Percentiles rank a stretch among this genome's conserved stretches.
Conservation (phyloP, 2,888 invertebrate genomes). For the Aspidiotus rigidus region DNA sequence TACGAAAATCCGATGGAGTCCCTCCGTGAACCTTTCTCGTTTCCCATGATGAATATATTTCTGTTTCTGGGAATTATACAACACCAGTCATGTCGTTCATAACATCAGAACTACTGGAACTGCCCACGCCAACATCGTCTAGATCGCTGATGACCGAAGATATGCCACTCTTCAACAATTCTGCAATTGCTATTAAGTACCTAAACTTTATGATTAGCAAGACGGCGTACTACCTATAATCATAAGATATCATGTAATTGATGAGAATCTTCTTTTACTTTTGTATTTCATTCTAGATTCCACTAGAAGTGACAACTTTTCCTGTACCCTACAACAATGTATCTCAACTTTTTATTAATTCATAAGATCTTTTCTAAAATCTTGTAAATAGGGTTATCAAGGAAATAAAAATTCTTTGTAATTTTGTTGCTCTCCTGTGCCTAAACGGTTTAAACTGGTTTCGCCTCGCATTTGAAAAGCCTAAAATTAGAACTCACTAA, state of each 20-base stretch:
- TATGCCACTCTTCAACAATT: background rate
- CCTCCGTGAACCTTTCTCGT: background rate
- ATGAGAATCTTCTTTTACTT: background rate
- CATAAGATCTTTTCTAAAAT: too few species aligned
- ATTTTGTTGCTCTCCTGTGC: too few species aligned
- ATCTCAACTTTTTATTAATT: too few species aligned
- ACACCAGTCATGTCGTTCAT: conserved; percentile 2
- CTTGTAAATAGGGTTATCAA: too few species aligned
- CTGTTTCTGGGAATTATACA: conserved; percentile 1
- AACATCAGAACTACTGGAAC: background rate
- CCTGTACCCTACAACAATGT: too few species aligned
- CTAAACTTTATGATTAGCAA: background rate
- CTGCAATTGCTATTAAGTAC: background rate
- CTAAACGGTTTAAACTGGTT: too few species aligned
- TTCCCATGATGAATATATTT: background rate
- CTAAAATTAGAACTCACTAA: too few species aligned
- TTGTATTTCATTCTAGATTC: background rate
- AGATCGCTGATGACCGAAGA: background rate
- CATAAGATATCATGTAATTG: conserved; percentile 1
- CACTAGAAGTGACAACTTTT: too few species aligned
- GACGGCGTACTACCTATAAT: background rate
- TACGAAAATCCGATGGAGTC: background rate
- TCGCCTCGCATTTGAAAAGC: too few species aligned
- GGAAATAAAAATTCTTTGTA: too few species aligned
- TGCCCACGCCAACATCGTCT: conserved; percentile 1